Conservation (phyloP, 2,797 vertebrate genomes). For the Pseudochirops corinnae region DNA sequence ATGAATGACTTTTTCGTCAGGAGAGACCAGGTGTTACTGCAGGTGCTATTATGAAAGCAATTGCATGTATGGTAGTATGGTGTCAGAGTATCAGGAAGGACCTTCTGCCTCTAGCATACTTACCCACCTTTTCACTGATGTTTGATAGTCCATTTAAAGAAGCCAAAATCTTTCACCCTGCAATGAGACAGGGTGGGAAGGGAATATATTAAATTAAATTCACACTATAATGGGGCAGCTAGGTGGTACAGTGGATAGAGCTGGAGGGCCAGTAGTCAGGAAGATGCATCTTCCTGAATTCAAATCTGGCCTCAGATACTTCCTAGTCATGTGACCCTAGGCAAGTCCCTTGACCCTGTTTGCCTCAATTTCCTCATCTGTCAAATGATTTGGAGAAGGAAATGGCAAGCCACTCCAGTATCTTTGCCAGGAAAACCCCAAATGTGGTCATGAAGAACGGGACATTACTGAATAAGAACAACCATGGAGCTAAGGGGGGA, state of each 20-base stretch:
- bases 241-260: neutral
- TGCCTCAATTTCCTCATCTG: neutral
- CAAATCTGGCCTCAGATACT: neutral
- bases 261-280: neutral
- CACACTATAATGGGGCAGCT: neutral
- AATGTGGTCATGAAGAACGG: neutral
- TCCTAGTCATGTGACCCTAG: neutral
- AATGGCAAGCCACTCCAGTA: neutral
- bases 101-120: neutral
- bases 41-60: neutral
- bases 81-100: neutral
- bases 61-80: neutral
- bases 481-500: neutral
- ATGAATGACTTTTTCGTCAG: neutral
- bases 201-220: neutral
- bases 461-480: neutral
- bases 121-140: neutral
- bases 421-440: neutral
- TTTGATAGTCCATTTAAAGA: neutral
- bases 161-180: neutral
- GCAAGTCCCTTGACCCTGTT: neutral
- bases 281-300: neutral
- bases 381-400: neutral
- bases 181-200: neutral
- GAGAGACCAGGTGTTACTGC: neutral